phyloP scores from a whole-genome alignment of 2,888 invertebrate genomes.

The Helicoverpa assulta region DNA sequence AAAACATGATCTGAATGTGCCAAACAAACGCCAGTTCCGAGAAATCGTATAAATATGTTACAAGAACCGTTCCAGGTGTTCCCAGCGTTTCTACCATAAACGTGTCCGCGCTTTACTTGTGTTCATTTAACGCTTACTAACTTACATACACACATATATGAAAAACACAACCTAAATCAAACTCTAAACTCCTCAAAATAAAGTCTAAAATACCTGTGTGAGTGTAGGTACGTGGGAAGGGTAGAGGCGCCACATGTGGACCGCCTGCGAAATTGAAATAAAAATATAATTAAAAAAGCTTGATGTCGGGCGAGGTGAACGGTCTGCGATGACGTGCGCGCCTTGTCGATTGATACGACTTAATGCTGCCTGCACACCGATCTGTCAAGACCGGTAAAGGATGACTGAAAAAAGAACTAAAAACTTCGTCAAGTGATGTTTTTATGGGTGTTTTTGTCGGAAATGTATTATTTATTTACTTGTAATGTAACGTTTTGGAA shows the following conservation, averaged over 20 bases:
- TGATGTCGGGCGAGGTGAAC: conserved; percentile 76
- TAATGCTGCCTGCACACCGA: conserved; percentile 41
- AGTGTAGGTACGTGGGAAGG: conserved; percentile 70
- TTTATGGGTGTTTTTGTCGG: background rate
- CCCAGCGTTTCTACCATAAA: conserved; percentile 77
- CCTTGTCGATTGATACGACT: conserved; percentile 65
- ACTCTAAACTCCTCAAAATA: conserved; percentile 37
- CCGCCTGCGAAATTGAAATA: conserved; percentile 79
- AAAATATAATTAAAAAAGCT: conserved; percentile 74
- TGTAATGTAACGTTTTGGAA: background rate
- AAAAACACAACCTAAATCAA: conserved; percentile 26
- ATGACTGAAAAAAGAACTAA: conserved; percentile 11
- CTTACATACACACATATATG: conserved; percentile 47
- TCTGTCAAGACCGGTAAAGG: conserved; percentile 18
- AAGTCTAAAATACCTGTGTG: conserved; percentile 40
- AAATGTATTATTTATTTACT: background rate
- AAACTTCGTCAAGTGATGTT: conserved; percentile 9
- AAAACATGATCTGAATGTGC: conserved; percentile 49
- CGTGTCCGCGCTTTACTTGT: conserved; percentile 79
- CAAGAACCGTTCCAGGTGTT: conserved; percentile 79
- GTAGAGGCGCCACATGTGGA: conserved; percentile 83
- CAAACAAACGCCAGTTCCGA: conserved; percentile 66
- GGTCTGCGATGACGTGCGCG: conserved; percentile 63
- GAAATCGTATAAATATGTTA: conserved; percentile 76
- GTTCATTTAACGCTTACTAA: conserved; percentile 79